Conservation (phyloP, 2,888 invertebrate genomes). For the Stegophylla sp. region DNA sequence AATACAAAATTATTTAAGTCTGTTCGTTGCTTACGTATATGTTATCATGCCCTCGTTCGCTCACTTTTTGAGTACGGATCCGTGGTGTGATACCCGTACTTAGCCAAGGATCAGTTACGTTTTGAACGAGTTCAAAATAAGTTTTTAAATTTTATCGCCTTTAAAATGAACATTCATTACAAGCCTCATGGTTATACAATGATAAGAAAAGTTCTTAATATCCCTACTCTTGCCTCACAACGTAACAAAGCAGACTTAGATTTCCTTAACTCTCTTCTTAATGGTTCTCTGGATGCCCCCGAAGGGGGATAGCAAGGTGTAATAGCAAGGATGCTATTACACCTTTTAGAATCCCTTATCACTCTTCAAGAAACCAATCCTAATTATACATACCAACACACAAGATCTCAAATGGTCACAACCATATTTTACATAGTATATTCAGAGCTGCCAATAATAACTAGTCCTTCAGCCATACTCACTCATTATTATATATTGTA, state of each 20-base stretch:
- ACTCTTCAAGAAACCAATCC: too few species aligned
- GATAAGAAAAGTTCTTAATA: background rate
- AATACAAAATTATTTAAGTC: constrained; percentile 17
- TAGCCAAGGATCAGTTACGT: background rate
- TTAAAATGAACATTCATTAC: too few species aligned
- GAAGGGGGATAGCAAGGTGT: too few species aligned
- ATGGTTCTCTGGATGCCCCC: background rate
- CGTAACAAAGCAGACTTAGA: background rate
- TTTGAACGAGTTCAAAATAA: background rate
- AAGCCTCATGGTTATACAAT: background rate
- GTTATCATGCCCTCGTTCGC: background rate
- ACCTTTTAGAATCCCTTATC: too few species aligned
- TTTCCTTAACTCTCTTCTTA: background rate
- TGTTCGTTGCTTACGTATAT: background rate
- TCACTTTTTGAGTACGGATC: background rate
- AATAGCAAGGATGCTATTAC: too few species aligned
- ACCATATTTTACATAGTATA: too few species aligned
- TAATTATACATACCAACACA: too few species aligned
- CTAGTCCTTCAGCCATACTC: too few species aligned
- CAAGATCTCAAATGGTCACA: too few species aligned
- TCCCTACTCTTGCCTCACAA: background rate
- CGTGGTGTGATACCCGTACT: background rate
- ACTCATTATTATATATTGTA: too few species aligned
- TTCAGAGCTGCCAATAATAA: too few species aligned
- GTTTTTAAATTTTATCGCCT: background rate